Evolutionary conservation across 2,888 invertebrate genomes (phyloP).

Genomic region (Drosophila tanythrix): DNA sequence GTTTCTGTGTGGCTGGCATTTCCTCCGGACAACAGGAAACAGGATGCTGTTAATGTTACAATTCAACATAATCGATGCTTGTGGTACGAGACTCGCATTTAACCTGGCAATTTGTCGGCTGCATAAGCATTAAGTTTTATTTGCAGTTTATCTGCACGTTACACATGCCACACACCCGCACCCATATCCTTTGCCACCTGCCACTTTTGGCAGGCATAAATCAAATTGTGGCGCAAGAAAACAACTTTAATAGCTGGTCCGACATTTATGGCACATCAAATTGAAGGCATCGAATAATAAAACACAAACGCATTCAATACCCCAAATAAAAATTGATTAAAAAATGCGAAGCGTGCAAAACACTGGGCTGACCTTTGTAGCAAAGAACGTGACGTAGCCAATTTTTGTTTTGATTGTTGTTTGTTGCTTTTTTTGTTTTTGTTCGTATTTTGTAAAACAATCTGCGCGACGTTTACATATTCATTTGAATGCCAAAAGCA

Average conservation of each 20-base stretch:
- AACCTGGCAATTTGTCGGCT: constrained; percentile 76
- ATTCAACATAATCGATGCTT: constrained; percentile 79
- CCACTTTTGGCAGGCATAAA: constrained; percentile 43
- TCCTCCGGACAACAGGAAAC: constrained; percentile 72
- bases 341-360: constrained; percentile 45
- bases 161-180: background rate
- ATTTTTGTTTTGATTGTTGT: constrained; percentile 27
- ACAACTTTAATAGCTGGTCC: constrained; percentile 40
- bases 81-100: constrained; percentile 78
- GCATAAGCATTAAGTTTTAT: constrained; percentile 75
- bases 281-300: constrained; percentile 12
- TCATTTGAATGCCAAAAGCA: constrained; percentile 78
- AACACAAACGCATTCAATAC: constrained; percentile 1
- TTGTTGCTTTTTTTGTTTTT: constrained; percentile 17
- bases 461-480: constrained; percentile 65
- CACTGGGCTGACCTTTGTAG: constrained; percentile 53
- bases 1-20: constrained; percentile 39
- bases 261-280: constrained; percentile 43
- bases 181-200: constrained; percentile 1
- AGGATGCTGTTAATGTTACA: constrained; percentile 75
- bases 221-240: constrained; percentile 45
- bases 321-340: constrained; percentile 32
- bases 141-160: constrained; percentile 64
- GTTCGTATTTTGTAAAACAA: constrained; percentile 42
- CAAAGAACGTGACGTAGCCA: constrained; percentile 44